Evolutionary conservation across 2,113 vertebrate species (phyloP), one percentile per base, ranked within the genome.

Genomic region (Hippocampus mohnikei): DNA sequence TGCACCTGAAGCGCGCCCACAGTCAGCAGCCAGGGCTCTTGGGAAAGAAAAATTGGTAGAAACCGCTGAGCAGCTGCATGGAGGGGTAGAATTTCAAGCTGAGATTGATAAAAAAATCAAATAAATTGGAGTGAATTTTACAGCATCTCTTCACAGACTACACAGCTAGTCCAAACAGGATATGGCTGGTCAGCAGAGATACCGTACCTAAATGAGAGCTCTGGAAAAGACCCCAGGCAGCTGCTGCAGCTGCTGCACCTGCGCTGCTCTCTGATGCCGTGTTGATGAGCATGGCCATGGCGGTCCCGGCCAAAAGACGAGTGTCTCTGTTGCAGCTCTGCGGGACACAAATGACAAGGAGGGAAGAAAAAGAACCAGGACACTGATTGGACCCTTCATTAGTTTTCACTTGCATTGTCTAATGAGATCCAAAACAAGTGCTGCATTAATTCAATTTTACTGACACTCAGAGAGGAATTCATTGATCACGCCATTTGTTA

Each of bases 241-340:
- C 91, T 0, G 74, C 78, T 65, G 84, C 70, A 0, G 95, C 91
- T 0, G 74, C 78, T 65, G 81, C 89, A n/a, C 91, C 94, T 0
- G 0, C 25, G 69, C 71, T 6, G 1, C 78, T 72, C 21, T 91
- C 82, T 0, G 87, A 75, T 0, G 90, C 88, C 0, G 92, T 93
- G 86, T 93, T 95, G 72, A 94, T 91, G 85, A 95, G 70, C 94
- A 95, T 95, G 84, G 92, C 91, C 75, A 96, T 79, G 8, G 94
- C 92, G 0, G 93, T 95, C 21, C 94, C 94, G 0, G 92, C 94
- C 90, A 96, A 85, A 62, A 97, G 88, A 59, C 93, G 87, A 0
- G 84, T 91, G 71, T 97, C 95, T 78, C 90, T 93, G 91, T 87
- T 91, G 41, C 64, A 80, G 37, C 76, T 82, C 95, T 97, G 83